A percentile compares a stretch with the other conserved stretches of the same genome.
Conservation (phyloP, 1,140 invertebrate species). For the Hycleus cichorii region DNA sequence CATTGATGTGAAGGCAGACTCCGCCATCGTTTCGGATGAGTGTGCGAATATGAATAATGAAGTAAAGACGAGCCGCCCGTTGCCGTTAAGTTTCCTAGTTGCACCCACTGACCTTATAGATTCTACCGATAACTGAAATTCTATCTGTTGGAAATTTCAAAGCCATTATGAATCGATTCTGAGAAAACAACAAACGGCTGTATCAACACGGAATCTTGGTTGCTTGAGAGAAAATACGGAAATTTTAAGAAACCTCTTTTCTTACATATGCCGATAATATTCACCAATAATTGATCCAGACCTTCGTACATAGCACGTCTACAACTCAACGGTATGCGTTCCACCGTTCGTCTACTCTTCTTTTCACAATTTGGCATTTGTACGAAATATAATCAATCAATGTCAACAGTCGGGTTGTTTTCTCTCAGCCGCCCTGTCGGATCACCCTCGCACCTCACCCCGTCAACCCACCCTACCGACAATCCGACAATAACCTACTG, state of each 20-base stretch:
- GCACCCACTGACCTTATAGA: background rate
- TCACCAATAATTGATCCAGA: constrained; percentile 38
- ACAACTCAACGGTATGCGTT: constrained; percentile 32
- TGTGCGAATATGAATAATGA: constrained; percentile 37
- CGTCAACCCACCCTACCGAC: constrained; percentile 19
- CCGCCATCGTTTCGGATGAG: constrained; percentile 27
- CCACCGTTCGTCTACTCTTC: constrained; percentile 41
- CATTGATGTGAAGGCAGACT: constrained; percentile 27
- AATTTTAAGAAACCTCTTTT: too few species aligned
- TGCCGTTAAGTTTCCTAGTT: background rate
- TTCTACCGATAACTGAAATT: too few species aligned
- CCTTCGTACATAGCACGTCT: constrained; percentile 23
- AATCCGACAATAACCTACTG: constrained; percentile 40
- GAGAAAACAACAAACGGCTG: too few species aligned
- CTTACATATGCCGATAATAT: constrained; percentile 9
- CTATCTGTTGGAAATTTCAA: too few species aligned
- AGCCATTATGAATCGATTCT: too few species aligned
- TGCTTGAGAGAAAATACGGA: too few species aligned
- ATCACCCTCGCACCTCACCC: constrained; percentile 23
- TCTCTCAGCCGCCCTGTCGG: constrained; percentile 34
- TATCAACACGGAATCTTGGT: too few species aligned
- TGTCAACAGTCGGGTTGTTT: constrained; percentile 42
- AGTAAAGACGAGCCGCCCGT: constrained; percentile 26
- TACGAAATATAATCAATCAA: constrained; percentile 42
- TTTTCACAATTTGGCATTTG: constrained; percentile 45